Evolutionary conservation across 2,797 vertebrate species (phyloP), one percentile per base, ranked within the genome.

Genomic region (Liparis tanakae): DNA sequence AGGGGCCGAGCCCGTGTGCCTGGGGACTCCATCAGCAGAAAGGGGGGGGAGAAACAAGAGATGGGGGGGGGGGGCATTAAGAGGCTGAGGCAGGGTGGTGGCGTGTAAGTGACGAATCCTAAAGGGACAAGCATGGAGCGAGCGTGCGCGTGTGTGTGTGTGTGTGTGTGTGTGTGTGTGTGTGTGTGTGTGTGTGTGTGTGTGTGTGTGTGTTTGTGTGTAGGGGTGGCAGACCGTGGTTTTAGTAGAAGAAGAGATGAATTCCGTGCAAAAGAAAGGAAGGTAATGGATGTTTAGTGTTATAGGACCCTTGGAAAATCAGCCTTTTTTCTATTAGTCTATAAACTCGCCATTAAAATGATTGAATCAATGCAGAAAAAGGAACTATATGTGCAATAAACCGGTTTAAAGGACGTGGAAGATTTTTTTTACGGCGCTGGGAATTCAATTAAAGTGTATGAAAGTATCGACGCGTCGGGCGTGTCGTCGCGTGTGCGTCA

Each of bases 271-370:
- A 75, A 75, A 66, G 50, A 74, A 60, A 76, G 44, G 51, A 20
- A 80, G 41, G 75, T 80, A 87, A 81, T 60, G 20, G 78, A 67
- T 79, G 75, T 79, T 79, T 83, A 67, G 60, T 70, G 70, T 85
- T 81, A 73, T 56, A 12, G 63, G 55, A 22, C 65, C 67, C 34
- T 76, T 70, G 12, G 25, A 73, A 85, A 77, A 83, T 66, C 33
- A 10, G 30, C 20, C 36, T 67, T 74, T 84, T 30, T 84, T 82
- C 73, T 82, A 78, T 76, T 72, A 81, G 78, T 77, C 81, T 86
- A 80, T 87, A 89, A 91, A 91, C 25, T 3, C 9, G 56, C 78
- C 77, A 83, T 87, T 88, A 81, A 80, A 80, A 81, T 79, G 75
- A 90, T 80, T 89, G 74, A 86, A 86, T 89, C 87, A 77, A 81